Evolutionary conservation across 1,140 invertebrate species (phyloP).

Genomic region (Berghia stephanieae): DNA sequence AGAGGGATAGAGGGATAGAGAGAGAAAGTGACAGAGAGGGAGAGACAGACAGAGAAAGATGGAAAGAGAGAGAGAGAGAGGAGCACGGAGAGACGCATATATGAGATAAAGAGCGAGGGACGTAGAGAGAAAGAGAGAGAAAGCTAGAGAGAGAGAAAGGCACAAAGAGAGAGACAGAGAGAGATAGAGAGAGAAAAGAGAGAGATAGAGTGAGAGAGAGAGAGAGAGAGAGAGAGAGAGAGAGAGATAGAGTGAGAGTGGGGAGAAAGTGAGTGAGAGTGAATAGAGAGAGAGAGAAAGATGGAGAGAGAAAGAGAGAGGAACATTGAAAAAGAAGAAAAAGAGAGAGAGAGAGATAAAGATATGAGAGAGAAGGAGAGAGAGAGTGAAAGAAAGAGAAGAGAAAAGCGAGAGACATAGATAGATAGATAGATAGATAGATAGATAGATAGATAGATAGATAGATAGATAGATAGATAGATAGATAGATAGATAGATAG

Average conservation of each 20-base stretch:
- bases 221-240: neutral
- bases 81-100: too few relatives aligned
- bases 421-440: neutral
- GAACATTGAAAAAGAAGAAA: neutral
- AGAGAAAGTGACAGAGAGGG: neutral
- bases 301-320: slow-evolving; percentile 11
- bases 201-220: slow-evolving; percentile 11
- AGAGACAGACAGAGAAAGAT: neutral
- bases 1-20: neutral
- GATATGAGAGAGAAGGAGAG: neutral
- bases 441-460: too few relatives aligned
- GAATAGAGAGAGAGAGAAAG: neutral
- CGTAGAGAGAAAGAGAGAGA: slow-evolving; percentile 5
- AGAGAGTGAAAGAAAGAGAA: slow-evolving; percentile 12
- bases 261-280: too few relatives aligned
- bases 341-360: slow-evolving; percentile 2
- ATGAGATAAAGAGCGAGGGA: neutral
- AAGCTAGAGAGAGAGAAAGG: neutral
- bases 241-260: slow-evolving; percentile 6
- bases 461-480: neutral
- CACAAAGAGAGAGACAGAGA: slow-evolving; percentile 6
- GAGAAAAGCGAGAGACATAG: neutral
- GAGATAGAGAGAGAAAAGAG: neutral
- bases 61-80: neutral
- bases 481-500: slow-evolving; percentile 3